Conservation (phyloP, 2,888 invertebrate species). For the Drosophila koepferae region DNA sequence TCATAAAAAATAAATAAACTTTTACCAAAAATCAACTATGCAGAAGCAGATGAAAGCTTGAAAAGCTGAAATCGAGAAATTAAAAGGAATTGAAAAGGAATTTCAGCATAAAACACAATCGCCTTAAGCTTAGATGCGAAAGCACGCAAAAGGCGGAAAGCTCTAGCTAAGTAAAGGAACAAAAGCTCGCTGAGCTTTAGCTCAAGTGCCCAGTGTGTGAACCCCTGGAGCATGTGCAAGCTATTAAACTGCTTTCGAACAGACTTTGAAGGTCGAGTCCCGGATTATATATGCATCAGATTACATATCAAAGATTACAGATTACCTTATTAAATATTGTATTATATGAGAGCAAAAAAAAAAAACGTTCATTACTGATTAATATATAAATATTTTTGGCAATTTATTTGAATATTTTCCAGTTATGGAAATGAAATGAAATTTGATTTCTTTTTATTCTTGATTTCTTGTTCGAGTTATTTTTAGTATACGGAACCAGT, state of each 20-base stretch:
- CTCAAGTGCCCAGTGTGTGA: not conserved
- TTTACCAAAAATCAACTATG: no score
- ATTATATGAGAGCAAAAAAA: not conserved
- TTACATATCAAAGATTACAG: not conserved
- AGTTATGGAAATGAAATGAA: not conserved
- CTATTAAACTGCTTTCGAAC: not conserved
- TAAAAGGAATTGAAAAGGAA: not conserved
- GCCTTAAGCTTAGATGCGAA: not conserved
- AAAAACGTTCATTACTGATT: not conserved
- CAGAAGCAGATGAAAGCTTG: not conserved
- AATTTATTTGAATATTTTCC: not conserved
- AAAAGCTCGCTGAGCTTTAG: not conserved
- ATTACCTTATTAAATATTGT: not conserved
- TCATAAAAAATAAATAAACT: no score
- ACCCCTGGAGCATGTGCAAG: not conserved
- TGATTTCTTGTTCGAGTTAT: not conserved
- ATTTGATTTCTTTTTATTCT: not conserved
- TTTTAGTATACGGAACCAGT: constrained; percentile 33
- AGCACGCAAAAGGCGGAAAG: not conserved
- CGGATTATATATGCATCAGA: not conserved
- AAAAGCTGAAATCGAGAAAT: no score
- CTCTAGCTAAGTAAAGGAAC: no score
- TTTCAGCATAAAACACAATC: not conserved
- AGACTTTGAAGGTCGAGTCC: accelerated
- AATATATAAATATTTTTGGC: not conserved